Evolutionary conservation across 2,888 invertebrate genomes (phyloP), one percentile per base, ranked within the genome.

Genomic region (Himalopsyche anomala): DNA sequence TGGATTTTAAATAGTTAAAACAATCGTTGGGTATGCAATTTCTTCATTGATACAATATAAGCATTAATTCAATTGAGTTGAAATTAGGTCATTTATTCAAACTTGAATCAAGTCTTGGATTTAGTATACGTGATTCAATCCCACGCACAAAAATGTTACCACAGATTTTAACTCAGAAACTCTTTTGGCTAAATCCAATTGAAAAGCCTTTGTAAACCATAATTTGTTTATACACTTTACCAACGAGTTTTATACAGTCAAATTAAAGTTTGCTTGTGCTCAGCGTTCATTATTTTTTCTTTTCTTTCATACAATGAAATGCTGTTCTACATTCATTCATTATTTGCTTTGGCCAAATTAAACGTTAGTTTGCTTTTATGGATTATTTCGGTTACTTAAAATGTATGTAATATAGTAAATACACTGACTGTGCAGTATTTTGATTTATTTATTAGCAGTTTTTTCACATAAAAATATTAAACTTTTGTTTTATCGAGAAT

Each of bases 131-230:
- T 36, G 74, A 74, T 28, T 1, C 19, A 74, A 74, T 36, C 74
- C 74, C 74, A 74, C 74, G 74, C 74, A 36, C 74, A 74, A 74
- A 74, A 74, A 74, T 74, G 74, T 38, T 74, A 28, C 74, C 74
- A 74, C 74, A 74, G 74, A 74, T 74, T 74, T 74, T 74, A 74
- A 38, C 74, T 74, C 74, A 74, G 15, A 74, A 74, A 74, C 74
- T 74, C 74, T 74, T 74, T 74, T 74, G 74, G 38, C 74, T 74
- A 74, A 74, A 74, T 74, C 74, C 74, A 74, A 74, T 74, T 74
- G 74, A 74, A 74, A 74, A 74, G 74, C 74, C 74, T 74, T 74
- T 74, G 74, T 74, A 74, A 74, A 74, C 38, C 74, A 36, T 74
- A 74, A 74, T 74, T 74, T 74, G 74, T 74, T 74, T 74, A 74